Evolutionary conservation across 2,113 vertebrate genomes (phyloP).

Genomic region (Solea senegalensis): DNA sequence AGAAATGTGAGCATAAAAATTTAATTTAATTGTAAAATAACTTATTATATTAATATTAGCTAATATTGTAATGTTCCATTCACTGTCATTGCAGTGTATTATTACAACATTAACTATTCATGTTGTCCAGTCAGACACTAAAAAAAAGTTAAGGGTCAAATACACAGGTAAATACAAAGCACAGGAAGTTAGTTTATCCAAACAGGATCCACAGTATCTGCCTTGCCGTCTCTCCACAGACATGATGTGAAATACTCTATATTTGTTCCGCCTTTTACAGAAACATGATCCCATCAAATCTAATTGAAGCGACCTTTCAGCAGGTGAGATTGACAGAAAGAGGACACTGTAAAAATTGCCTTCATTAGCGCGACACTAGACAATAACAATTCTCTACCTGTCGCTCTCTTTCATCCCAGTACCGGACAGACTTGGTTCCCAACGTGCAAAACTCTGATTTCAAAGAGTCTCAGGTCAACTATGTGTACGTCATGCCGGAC

Average conservation of each 20-base stretch:
- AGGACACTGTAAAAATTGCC: neutral
- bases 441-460: constrained; percentile 64
- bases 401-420: constrained; percentile 71
- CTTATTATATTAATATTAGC: no score
- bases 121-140: no score
- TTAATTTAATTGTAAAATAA: no score
- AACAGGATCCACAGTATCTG: no score
- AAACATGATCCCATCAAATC: constrained; percentile 92
- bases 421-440: constrained; percentile 86
- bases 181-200: no score
- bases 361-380: neutral
- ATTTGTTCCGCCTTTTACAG: constrained; percentile 66
- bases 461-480: constrained; percentile 78
- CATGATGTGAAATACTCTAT: neutral
- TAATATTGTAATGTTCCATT: no score
- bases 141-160: no score
- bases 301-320: constrained; percentile 91
- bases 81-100: no score
- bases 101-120: no score
- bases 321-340: constrained; percentile 78
- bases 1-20: no score
- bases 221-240: neutral
- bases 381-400: neutral
- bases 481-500: constrained; percentile 87
- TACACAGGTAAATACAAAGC: no score